Conservation (phyloP, 2,888 invertebrate genomes). For the Epirrhoe tristata region DNA sequence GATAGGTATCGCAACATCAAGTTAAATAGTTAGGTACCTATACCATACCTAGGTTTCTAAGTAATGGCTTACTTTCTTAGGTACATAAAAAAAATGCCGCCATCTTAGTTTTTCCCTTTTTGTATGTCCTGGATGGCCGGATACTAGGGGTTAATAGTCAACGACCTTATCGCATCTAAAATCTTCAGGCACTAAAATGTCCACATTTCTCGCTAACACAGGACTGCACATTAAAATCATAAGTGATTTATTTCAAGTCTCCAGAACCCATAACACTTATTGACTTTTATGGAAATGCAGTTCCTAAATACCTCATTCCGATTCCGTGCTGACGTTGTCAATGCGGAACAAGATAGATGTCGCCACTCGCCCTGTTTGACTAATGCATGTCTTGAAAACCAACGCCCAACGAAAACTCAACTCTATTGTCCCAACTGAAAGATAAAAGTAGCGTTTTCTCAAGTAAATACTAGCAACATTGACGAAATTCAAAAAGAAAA, state of each 20-base stretch:
- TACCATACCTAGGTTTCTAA: too few relatives aligned
- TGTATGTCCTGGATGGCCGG: too few relatives aligned
- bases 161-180: too few relatives aligned
- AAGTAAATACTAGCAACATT: conserved; percentile 5
- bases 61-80: too few relatives aligned
- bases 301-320: conserved; percentile 71
- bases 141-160: too few relatives aligned
- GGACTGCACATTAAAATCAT: not conserved
- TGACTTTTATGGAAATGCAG: conserved; percentile 48
- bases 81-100: too few relatives aligned
- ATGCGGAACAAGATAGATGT: conserved; percentile 72
- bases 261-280: not conserved
- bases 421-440: not conserved
- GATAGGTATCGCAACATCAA: too few relatives aligned
- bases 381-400: conserved; percentile 53
- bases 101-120: too few relatives aligned
- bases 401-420: conserved; percentile 14
- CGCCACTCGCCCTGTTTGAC: conserved; percentile 60
- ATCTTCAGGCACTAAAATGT: too few relatives aligned
- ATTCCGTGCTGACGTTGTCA: conserved; percentile 63
- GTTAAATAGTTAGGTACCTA: too few relatives aligned
- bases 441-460: not conserved
- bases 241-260: not conserved
- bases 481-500: not conserved
- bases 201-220: not conserved